A percentile compares a stretch with the other conserved stretches of the same genome.
Evolutionary conservation across 2,113 vertebrate genomes (phyloP).

Genomic region (Rana temporaria): DNA sequence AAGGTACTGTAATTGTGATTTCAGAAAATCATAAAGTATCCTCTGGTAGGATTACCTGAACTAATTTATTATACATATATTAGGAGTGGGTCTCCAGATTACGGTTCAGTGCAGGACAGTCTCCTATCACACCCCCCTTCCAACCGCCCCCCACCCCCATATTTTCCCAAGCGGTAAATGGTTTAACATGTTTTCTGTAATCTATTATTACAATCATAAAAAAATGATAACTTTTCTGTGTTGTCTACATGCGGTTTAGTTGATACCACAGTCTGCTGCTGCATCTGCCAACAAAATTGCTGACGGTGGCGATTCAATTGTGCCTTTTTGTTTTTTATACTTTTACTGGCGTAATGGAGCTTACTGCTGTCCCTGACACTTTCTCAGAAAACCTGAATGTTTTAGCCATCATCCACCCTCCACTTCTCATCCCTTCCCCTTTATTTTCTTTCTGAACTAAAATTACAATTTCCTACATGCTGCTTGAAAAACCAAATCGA

Average conservation of each 20-base stretch:
- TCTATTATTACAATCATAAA: slow-evolving; percentile 35
- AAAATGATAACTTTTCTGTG: slow-evolving; percentile 33
- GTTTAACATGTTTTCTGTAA: slow-evolving; percentile 33
- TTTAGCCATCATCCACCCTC: slow-evolving; percentile 21
- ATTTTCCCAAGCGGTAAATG: slow-evolving; percentile 17
- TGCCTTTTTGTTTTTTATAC: slow-evolving; percentile 21
- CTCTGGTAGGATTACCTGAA: too few species aligned
- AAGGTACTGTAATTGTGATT: too few species aligned
- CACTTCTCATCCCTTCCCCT: not conserved
- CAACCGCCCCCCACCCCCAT: not conserved
- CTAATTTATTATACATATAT: too few species aligned
- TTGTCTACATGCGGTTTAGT: slow-evolving; percentile 25
- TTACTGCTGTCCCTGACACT: slow-evolving; percentile 19
- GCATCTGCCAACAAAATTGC: slow-evolving; percentile 29
- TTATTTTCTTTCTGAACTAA: not conserved
- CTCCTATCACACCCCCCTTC: not conserved
- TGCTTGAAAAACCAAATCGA: slow-evolving; percentile 26
- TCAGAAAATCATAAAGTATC: too few species aligned
- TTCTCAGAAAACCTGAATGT: slow-evolving; percentile 40
- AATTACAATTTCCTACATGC: not conserved
- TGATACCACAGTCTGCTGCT: slow-evolving; percentile 27
- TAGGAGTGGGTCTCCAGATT: not conserved
- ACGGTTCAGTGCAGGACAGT: slow-evolving; percentile 26
- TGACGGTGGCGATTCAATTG: slow-evolving; percentile 16
- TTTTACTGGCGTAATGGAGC: slow-evolving; percentile 9